Evolutionary conservation across 2,113 vertebrate species (phyloP).

Genomic region (Muscicapa adusta): DNA sequence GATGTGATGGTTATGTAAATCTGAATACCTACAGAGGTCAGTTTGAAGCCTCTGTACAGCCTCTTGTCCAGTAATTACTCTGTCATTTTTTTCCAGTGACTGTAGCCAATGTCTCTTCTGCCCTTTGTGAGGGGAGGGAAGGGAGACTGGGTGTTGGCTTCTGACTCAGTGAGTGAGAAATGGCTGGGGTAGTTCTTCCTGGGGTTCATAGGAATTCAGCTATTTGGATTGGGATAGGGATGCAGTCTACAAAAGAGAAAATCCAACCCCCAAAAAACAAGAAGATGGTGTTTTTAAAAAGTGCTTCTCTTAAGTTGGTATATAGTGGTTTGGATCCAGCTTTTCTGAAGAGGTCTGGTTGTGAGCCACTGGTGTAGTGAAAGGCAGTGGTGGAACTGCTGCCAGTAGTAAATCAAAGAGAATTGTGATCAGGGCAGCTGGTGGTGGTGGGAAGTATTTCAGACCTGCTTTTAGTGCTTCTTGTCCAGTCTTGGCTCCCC

Average conservation of each 20-base stretch:
- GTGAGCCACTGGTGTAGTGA: background rate
- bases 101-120: background rate
- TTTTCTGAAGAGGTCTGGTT: background rate
- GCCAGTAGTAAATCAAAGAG: background rate
- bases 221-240: background rate
- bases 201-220: background rate
- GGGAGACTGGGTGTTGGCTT: background rate
- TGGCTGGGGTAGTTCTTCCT: background rate
- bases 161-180: background rate
- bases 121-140: background rate
- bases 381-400: background rate
- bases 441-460: background rate
- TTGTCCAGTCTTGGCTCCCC: background rate
- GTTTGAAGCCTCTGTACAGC: background rate
- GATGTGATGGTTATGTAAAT: background rate
- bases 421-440: background rate
- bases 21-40: background rate
- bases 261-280: fast-evolving
- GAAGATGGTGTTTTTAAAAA: background rate
- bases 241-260: background rate
- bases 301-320: background rate
- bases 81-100: background rate
- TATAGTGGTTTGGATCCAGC: background rate
- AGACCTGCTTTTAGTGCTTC: background rate
- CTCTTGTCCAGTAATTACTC: background rate